These are phyloP conservation scores for Myathropa florea DNA, from an alignment of 2,888 invertebrate genomes.

Conservation along the genomic window DNA sequence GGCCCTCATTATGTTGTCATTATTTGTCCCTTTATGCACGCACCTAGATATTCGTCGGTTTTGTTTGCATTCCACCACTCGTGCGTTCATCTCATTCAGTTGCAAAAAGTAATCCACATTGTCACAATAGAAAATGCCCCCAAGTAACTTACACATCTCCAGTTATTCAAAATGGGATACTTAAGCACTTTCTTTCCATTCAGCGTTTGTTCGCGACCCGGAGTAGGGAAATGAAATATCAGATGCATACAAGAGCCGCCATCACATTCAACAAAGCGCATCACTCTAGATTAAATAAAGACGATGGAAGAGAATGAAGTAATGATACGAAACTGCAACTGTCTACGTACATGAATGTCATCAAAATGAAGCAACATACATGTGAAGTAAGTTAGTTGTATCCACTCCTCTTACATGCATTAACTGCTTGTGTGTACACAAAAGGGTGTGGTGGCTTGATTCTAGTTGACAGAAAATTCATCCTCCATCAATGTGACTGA, in stretches of 20 bases:
- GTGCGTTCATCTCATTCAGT: slow-evolving; percentile 26
- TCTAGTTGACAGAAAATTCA: neutral
- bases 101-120: neutral
- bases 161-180: slow-evolving; percentile 31
- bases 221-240: neutral
- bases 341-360: neutral
- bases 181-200: slow-evolving; percentile 17
- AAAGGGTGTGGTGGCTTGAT: neutral
- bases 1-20: slow-evolving; percentile 25
- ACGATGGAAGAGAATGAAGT: neutral
- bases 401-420: neutral
- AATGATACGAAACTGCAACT: neutral
- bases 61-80: slow-evolving; percentile 20
- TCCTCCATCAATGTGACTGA: neutral
- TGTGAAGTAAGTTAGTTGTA: neutral
- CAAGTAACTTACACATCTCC: neutral
- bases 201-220: neutral
- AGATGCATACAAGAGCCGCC: slow-evolving; percentile 27
- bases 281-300: slow-evolving; percentile 16
- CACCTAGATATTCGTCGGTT: neutral
- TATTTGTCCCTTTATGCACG: slow-evolving; percentile 31
- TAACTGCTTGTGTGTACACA: neutral
- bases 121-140: neutral
- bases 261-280: slow-evolving; percentile 23
- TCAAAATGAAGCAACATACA: too few relatives aligned